phyloP scores from a whole-genome alignment of 2,888 invertebrate genomes.

The Euplagia quadripunctaria region DNA sequence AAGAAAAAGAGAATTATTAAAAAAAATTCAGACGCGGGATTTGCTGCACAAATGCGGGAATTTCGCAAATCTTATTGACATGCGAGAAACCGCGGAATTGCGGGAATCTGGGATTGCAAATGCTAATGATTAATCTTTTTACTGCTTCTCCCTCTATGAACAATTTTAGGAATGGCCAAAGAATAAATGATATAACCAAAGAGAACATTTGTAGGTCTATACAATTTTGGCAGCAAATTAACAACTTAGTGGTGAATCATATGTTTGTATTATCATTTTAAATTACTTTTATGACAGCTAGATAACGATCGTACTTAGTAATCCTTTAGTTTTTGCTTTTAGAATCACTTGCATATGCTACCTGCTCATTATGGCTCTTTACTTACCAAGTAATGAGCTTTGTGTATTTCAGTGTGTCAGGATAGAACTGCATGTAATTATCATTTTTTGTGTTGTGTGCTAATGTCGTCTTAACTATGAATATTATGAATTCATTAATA shows the following conservation, averaged over 20 bases:
- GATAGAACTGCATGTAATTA: neutral
- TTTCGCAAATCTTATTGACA: too few relatives aligned
- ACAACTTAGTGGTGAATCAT: constrained; percentile 7
- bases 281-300: constrained; percentile 23
- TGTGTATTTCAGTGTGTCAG: constrained; percentile 12
- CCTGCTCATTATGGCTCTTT: constrained; percentile 15
- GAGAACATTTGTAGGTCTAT: neutral
- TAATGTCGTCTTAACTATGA: neutral
- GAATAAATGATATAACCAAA: neutral
- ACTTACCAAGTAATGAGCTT: constrained; percentile 5
- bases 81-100: too few relatives aligned
- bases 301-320: constrained; percentile 22
- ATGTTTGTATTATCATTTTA: constrained; percentile 14
- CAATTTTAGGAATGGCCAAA: neutral
- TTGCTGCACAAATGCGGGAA: too few relatives aligned
- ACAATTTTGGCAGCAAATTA: neutral
- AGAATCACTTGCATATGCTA: constrained; percentile 16
- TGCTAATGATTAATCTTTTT: too few relatives aligned
- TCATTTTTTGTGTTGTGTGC: neutral
- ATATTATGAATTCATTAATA: neutral
- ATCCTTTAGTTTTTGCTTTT: constrained; percentile 20
- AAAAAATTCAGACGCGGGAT: too few relatives aligned
- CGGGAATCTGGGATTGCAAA: too few relatives aligned
- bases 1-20: too few relatives aligned
- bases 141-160: too few relatives aligned